Evolutionary conservation across 1,140 invertebrate species (phyloP).

Genomic region (Capitella teleta): DNA sequence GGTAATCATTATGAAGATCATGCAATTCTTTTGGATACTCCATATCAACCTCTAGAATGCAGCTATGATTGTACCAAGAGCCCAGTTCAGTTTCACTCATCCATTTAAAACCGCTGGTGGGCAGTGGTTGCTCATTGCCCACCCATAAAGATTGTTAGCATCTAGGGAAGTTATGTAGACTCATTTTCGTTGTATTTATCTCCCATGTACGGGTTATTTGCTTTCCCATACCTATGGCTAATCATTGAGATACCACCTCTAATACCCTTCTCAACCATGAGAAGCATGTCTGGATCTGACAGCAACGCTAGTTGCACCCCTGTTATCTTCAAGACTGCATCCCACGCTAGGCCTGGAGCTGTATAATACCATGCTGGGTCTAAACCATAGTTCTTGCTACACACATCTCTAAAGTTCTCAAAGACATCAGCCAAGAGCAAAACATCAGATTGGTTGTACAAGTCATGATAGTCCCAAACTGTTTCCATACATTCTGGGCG

Average conservation of each 20-base stretch:
- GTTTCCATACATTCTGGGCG: no score
- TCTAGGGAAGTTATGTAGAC: slow-evolving; percentile 21
- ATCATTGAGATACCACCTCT: slow-evolving; percentile 19
- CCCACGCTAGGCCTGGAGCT: slow-evolving; percentile 21
- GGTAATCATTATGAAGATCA: slow-evolving; percentile 45
- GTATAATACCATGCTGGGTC: no score
- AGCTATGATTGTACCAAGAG: slow-evolving; percentile 36
- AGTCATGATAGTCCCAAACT: no score
- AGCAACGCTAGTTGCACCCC: slow-evolving; percentile 18
- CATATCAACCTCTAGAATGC: slow-evolving; percentile 44
- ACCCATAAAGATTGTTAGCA: slow-evolving; percentile 27
- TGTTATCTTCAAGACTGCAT: slow-evolving; percentile 23
- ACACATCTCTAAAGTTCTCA: slow-evolving; percentile 37
- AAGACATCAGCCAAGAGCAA: slow-evolving; percentile 45
- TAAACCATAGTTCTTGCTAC: slow-evolving; percentile 16
- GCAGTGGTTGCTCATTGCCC: slow-evolving; percentile 16
- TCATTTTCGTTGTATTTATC: slow-evolving; percentile 11
- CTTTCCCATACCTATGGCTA: slow-evolving; percentile 16
- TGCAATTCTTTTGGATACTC: slow-evolving; percentile 39
- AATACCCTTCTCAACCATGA: slow-evolving; percentile 24
- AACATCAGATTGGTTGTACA: no score
- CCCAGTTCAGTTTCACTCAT: slow-evolving; percentile 20
- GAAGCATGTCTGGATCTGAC: slow-evolving; percentile 19
- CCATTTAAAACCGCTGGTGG: slow-evolving; percentile 32
- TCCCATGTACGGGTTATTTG: slow-evolving; percentile 22